Evolutionary conservation across 2,113 vertebrate genomes (phyloP), one percentile per base, ranked within the genome.

Genomic region (Bubo scandiacus): DNA sequence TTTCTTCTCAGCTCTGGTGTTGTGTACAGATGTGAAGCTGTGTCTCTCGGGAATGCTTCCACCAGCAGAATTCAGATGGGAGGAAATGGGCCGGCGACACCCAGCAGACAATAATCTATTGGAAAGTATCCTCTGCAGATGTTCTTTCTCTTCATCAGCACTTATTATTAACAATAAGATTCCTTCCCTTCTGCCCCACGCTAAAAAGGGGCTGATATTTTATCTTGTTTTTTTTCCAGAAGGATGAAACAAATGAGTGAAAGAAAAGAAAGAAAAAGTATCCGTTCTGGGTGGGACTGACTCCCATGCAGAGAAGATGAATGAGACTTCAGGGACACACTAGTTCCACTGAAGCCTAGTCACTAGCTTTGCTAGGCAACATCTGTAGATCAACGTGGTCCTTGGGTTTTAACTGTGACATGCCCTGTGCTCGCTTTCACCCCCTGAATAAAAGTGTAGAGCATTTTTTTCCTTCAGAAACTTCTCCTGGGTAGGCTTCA

Each of bases 91-190:
- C 80, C 58, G 92, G 75, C 19, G 86, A 96, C 80, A 87, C 91
- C 85, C 88, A 51, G 68, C 78, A 78, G 93, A 95, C 86, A 93
- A 88, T 86, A 62, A 79, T 42, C 59, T 55, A 11, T 49, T 66
- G 86, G 90, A 32, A 92, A 96, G 79, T 23, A 43, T 66, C 91
- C 83, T 86, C 59, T 26, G 94, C 96, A 96, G 93, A 95, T 94
- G 72, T 51, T 71, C 88, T 80, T 83, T 88, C 61, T 81, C 94
- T 87, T 91, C 92, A 71, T 67, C 93, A 93, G 94, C 93, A 57
- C 74, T 72, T 85, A 65, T 86, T 51, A 49, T 26, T 21, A 77
- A 55, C 89, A 80, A 43, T 81, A 45, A 63, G 74, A 77, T 73
- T 87, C 77, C 81, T 93, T 94, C 82, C 90, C 78, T 51, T 57